Percentiles rank a stretch among this genome's conserved stretches.
Conservation (phyloP, 1,140 invertebrate genomes). For the Apis laboriosa region DNA sequence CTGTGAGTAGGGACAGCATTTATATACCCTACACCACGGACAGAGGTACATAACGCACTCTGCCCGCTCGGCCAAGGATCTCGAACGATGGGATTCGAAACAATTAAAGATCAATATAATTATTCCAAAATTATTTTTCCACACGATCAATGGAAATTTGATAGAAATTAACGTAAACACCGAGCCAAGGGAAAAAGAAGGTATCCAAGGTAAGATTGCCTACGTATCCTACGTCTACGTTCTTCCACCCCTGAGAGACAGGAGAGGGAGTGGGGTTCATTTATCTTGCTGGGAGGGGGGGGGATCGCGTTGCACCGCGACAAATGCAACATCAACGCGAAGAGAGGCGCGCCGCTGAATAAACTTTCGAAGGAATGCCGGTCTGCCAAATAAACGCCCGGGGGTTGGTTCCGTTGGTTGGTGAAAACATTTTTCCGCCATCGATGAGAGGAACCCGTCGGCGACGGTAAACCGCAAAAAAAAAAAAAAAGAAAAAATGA, state of each 20-base stretch:
- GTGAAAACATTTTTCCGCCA: conserved; percentile 48
- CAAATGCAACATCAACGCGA: conserved; percentile 65
- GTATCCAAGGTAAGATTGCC: conserved; percentile 50
- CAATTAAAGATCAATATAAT: no score
- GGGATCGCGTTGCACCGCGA: conserved; percentile 67
- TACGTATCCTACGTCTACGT: conserved; percentile 32
- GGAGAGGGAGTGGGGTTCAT: conserved; percentile 57
- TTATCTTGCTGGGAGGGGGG: conserved; percentile 57
- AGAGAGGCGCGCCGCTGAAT: conserved; percentile 37
- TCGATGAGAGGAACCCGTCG: conserved; percentile 22
- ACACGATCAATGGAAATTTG: no score
- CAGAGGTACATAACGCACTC: conserved; percentile 58
- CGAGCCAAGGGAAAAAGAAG: conserved; percentile 11
- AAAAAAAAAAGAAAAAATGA: not conserved
- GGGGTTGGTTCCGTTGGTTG: not conserved
- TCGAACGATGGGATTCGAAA: conserved; percentile 10
- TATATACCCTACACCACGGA: conserved; percentile 36
- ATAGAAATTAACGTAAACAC: no score
- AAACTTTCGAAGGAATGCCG: conserved; percentile 47
- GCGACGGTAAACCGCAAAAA: conserved; percentile 25
- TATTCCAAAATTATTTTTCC: no score
- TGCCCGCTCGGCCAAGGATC: conserved; percentile 21
- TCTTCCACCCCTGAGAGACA: conserved; percentile 38
- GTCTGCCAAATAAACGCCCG: conserved; percentile 45
- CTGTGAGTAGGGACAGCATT: conserved; percentile 64